Evolutionary conservation across 2,888 invertebrate species (phyloP).

Genomic region (Orthosia cruda): DNA sequence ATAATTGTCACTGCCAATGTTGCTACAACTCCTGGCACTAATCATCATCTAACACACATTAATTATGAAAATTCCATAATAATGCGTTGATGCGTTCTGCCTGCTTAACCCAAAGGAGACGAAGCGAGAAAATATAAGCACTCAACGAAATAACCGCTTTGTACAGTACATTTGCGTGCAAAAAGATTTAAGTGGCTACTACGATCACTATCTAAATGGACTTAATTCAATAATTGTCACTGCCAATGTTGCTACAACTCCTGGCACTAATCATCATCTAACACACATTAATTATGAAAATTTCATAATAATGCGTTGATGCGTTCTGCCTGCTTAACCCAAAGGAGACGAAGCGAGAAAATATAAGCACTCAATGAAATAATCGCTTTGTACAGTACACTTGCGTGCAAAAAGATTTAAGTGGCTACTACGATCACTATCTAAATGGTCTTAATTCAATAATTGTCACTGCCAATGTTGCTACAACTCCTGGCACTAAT

Average conservation of each 20-base stretch:
- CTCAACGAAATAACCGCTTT: constrained; percentile 27
- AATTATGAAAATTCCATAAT: constrained; percentile 33
- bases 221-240: too few species aligned
- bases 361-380: constrained; percentile 66
- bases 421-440: constrained; percentile 11
- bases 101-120: constrained; percentile 56
- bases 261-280: background rate
- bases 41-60: background rate
- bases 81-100: constrained; percentile 46
- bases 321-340: constrained; percentile 60
- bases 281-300: constrained; percentile 23
- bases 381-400: constrained; percentile 4
- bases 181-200: background rate
- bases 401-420: constrained; percentile 30
- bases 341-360: constrained; percentile 66
- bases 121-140: constrained; percentile 73
- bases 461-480: constrained; percentile 26
- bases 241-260: constrained; percentile 1
- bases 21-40: background rate
- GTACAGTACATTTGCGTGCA: too few species aligned
- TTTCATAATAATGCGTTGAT: constrained; percentile 33
- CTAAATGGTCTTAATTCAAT: background rate
- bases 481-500: background rate
- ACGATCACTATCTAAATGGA: constrained; percentile 19
- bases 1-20: constrained; percentile 24